Evolutionary conservation across 2,888 invertebrate species (phyloP), one percentile per base, ranked within the genome.

Genomic region (Trissolcus brochymenae): DNA sequence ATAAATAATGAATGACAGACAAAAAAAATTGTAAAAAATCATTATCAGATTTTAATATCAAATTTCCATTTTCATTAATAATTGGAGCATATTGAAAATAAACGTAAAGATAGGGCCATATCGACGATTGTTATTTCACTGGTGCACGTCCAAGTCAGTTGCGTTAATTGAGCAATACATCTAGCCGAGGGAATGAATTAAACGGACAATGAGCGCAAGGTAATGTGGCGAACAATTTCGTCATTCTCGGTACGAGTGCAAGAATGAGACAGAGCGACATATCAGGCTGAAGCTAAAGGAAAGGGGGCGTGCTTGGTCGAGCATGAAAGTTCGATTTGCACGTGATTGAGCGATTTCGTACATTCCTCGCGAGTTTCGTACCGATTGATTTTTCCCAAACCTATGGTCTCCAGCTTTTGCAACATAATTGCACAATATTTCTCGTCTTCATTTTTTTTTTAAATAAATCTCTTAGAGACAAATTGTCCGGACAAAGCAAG

Each of bases 291-390:
- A 14, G 43, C 13, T 4, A 46, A 13, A 46, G 43, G 43, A 13
- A 46, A 14, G 14, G 19, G 19, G 19, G 19, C 13, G 50, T 13
- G 50, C 9, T 50, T 60, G 41, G 19, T 49, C 50, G 57, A 78
- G 76, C 76, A 71, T 72, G 67, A 72, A 71, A 65, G 74, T 65
- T 77, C 64, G 75, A 79, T 79, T 80, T 57, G 62, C 75, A 67
- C 78, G 79, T 73, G 80, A 81, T 80, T 79, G 79, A 81, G 78
- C 80, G 79, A 80, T 79, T 79, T 78, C 65, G 73, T 64, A 66
- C 76, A 71, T 71, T 65, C 56, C 62, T 62, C 66, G 59, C 70
- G 61, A 56, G 75, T 71, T 61, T 74, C 73, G 59, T 73, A 49
- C 78, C 68, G 79, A 81, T 81, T 78, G 81, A 78, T 79, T 81